Evolutionary conservation across 37 sponge, comb jelly and placozoan species (phyloP).

Genomic region (Cladorhizidae sp.): DNA sequence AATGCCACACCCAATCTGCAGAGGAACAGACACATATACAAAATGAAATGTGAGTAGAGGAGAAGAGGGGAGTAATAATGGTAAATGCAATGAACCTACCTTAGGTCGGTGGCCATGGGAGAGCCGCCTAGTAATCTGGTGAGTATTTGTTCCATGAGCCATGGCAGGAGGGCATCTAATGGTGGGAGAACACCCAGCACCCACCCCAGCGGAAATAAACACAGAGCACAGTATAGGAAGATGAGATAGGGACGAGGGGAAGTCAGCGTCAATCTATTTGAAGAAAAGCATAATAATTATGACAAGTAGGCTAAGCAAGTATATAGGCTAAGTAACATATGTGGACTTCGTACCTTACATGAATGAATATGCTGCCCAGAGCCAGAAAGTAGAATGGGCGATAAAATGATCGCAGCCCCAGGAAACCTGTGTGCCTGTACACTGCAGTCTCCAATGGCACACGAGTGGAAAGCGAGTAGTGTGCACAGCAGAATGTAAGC

Average conservation of each 20-base stretch:
- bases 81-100: constrained; percentile 14
- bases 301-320: background rate
- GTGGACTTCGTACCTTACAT: background rate
- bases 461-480: constrained; percentile 48
- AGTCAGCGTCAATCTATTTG: background rate
- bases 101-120: constrained; percentile 61
- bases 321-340: background rate
- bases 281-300: background rate
- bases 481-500: constrained; percentile 39
- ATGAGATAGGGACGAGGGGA: background rate
- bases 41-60: background rate
- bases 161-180: constrained; percentile 58
- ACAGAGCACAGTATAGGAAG: constrained; percentile 43
- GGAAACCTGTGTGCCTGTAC: constrained; percentile 42
- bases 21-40: background rate
- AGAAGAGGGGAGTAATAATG: background rate
- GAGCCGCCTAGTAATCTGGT: constrained; percentile 68
- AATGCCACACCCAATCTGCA: constrained; percentile 41
- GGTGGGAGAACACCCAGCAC: constrained; percentile 58
- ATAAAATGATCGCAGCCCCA: constrained; percentile 27
- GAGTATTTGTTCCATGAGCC: constrained; percentile 59
- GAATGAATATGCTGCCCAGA: constrained; percentile 11
- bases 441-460: constrained; percentile 46
- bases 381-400: constrained; percentile 54
- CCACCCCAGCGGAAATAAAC: constrained; percentile 67